Percentiles rank a stretch among this genome's conserved stretches.
These are phyloP conservation scores for Zoanthus solanderi DNA, from an alignment of 92 coral and sea anemone species.

Conservation along the genomic window DNA sequence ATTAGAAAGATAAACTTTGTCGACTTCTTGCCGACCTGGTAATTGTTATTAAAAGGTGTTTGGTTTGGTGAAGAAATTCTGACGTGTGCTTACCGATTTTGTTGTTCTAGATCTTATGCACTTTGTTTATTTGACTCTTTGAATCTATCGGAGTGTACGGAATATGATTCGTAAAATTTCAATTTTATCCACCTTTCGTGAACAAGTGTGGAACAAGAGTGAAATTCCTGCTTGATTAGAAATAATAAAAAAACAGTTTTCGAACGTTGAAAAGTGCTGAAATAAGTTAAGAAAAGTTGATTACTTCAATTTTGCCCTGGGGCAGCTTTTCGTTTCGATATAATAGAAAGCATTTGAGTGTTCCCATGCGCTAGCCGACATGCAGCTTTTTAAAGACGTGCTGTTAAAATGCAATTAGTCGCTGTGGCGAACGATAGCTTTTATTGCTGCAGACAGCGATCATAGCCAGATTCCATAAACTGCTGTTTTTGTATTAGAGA, in stretches of 20 bases:
- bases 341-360: slow-evolving; percentile 18
- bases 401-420: slow-evolving; percentile 42
- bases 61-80: slow-evolving; percentile 26
- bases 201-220: neutral
- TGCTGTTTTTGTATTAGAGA: neutral
- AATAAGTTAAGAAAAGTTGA: slow-evolving; percentile 13
- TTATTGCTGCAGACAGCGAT: slow-evolving; percentile 8
- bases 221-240: neutral
- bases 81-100: slow-evolving; percentile 22
- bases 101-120: neutral
- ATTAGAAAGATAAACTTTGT: slow-evolving; percentile 49
- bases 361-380: slow-evolving; percentile 16
- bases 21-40: slow-evolving; percentile 48
- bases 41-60: slow-evolving; percentile 47
- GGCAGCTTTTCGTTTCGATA: slow-evolving; percentile 29
- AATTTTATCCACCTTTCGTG: neutral
- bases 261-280: slow-evolving; percentile 42
- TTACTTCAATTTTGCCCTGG: slow-evolving; percentile 28
- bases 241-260: slow-evolving; percentile 5
- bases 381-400: slow-evolving; percentile 36
- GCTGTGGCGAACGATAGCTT: neutral
- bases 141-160: neutral
- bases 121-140: neutral
- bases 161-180: neutral
- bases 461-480: slow-evolving; percentile 28